phyloP scores from a whole-genome alignment of 2,888 invertebrate species.

The Chorisops tibialis region DNA sequence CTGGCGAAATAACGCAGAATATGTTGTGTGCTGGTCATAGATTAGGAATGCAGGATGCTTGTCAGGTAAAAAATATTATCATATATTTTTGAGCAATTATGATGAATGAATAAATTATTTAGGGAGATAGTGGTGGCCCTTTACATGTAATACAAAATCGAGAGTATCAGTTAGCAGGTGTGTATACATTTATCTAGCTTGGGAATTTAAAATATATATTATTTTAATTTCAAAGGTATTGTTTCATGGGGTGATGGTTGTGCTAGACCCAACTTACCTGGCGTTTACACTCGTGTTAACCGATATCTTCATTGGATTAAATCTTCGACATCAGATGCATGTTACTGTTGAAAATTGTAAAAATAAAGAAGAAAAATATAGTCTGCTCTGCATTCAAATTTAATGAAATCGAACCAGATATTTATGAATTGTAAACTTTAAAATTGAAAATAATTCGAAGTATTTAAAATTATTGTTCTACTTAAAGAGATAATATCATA shows the following conservation, averaged over 20 bases:
- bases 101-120: background rate
- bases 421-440: no score
- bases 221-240: conserved; percentile 56
- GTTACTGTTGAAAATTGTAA: conserved; percentile 57
- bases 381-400: no score
- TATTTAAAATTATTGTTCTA: no score
- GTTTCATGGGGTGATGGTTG: conserved; percentile 60
- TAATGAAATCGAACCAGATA: no score
- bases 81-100: background rate
- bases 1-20: conserved; percentile 47
- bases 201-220: background rate
- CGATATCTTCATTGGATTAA: conserved; percentile 68
- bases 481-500: no score
- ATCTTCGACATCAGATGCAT: conserved; percentile 64
- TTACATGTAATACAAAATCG: conserved; percentile 41
- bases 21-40: conserved; percentile 49
- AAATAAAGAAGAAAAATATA: background rate
- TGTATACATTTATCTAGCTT: background rate
- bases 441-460: no score
- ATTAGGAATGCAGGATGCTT: conserved; percentile 48
- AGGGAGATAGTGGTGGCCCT: conserved; percentile 50
- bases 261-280: conserved; percentile 64
- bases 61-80: conserved; percentile 38
- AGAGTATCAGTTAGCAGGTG: conserved; percentile 35
- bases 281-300: conserved; percentile 79